phyloP scores from a whole-genome alignment of 2,113 vertebrate species.

The Proterorhinus semilunaris region DNA sequence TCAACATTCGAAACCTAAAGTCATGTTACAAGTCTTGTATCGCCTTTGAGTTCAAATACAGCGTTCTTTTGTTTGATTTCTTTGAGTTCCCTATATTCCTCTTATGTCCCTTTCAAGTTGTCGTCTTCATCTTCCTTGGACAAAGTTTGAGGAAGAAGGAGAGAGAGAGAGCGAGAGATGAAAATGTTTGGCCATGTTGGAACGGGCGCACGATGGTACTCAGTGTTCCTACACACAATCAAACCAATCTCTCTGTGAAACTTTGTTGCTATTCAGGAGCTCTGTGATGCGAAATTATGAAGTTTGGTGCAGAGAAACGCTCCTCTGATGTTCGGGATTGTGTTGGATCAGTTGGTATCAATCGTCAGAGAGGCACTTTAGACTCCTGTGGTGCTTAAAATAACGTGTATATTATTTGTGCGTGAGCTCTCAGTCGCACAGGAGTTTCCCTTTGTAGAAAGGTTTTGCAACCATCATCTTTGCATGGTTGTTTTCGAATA shows the following conservation, averaged over 20 bases:
- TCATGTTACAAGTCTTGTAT: conserved; percentile 33
- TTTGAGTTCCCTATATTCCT: conserved; percentile 19
- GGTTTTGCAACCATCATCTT: too few relatives aligned
- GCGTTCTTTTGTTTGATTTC: conserved; percentile 42
- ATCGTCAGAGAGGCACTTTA: background rate
- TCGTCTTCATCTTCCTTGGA: conserved; percentile 18
- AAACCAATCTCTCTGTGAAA: conserved; percentile 4
- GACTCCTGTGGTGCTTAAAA: background rate
- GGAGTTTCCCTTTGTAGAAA: too few relatives aligned
- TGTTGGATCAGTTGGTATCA: background rate
- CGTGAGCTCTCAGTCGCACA: too few relatives aligned
- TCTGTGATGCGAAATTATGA: background rate
- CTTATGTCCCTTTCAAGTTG: background rate
- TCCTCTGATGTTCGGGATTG: background rate
- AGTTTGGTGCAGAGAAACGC: background rate
- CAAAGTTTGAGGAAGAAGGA: conserved; percentile 24
- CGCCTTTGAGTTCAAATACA: conserved; percentile 49
- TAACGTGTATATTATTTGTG: background rate
- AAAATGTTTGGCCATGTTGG: conserved; percentile 14
- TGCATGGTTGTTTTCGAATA: too few relatives aligned
- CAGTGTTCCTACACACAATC: conserved; percentile 5
- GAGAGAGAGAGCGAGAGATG: conserved; percentile 8
- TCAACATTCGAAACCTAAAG: conserved; percentile 22
- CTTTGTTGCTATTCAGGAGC: conserved; percentile 6
- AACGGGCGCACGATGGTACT: conserved; percentile 12